Conservation (phyloP, 2,113 vertebrate genomes). For the Vulpes vulpes region DNA sequence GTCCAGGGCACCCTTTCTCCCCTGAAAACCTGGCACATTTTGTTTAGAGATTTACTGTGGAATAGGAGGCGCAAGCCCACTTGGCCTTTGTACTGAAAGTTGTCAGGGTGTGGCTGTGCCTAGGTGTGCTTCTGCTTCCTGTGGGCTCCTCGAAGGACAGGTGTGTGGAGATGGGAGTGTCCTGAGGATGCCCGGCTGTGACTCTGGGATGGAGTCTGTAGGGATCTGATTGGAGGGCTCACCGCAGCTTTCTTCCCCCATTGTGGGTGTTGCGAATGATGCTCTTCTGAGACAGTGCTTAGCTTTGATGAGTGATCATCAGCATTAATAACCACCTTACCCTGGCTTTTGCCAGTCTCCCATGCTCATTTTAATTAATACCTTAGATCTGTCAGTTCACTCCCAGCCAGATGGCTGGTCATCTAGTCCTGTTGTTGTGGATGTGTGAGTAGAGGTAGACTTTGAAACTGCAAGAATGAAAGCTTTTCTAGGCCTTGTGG, state of each 20-base stretch:
- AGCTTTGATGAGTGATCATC: conserved; percentile 12
- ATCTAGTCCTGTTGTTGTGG: neutral
- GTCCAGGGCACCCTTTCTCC: neutral
- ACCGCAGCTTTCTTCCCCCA: neutral
- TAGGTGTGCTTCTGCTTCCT: fast-evolving
- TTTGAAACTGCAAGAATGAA: neutral
- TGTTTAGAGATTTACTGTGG: neutral
- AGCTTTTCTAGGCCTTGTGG: neutral
- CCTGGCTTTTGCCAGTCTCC: neutral
- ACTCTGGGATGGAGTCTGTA: neutral
- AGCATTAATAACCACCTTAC: neutral
- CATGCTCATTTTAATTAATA: neutral
- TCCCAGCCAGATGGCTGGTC: neutral
- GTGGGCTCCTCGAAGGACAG: neutral
- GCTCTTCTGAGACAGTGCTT: neutral
- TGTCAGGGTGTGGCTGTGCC: neutral
- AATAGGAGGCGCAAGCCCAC: neutral
- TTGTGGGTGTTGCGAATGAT: neutral
- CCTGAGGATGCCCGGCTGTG: neutral
- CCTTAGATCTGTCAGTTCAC: neutral
- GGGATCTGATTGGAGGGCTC: neutral
- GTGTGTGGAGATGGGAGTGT: neutral
- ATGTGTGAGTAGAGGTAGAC: neutral
- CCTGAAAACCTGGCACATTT: neutral
- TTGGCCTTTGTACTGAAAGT: neutral